Evolutionary conservation across 2,888 invertebrate genomes (phyloP), one percentile per base, ranked within the genome.

Genomic region (Drosophila infuscata): DNA sequence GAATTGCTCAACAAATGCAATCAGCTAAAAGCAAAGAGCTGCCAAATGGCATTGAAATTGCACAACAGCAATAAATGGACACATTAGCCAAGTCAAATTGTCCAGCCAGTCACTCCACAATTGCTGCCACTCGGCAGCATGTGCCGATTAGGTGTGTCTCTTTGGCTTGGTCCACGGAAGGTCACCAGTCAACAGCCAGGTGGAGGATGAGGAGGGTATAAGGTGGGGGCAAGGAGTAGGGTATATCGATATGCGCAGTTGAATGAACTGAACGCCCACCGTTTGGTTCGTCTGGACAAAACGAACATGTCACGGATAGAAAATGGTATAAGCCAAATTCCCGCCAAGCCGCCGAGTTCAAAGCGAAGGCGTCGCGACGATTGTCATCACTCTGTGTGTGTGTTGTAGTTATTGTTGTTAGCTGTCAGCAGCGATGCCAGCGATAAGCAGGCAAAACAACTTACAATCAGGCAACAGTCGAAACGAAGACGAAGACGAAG

Each of bases 251-350:
- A 20, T 43, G 56, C 29, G 38, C 56, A 74, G 88, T 81, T 85
- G 75, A 84, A 88, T 82, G 88, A 85, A 84, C 88, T 81, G 35
- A 62, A 70, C 82, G 82, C 84, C 82, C 72, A 84, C 78, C 43
- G 70, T 64, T 38, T 48, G 33, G 52, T 53, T 25, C 41, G 46
- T 70, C 69, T 67, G 66, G 60, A 61, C 60, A 57, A 70, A 71
- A 59, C 65, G 70, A 74, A 70, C 70, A 65, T 68, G 74, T 64
- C 74, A 61, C 63, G 62, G 56, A 58, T 74, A 70, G 32, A 65
- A 33, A 68, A 38, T 49, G 56, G 32, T 56, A 57, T 51, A 53
- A 63, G 59, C 30, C 30, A n/a, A 43, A 67, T 53, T 58, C 73
- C 53, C 32, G 70, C 66, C 60, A 76, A 76, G 81, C 29, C 84